These are phyloP conservation scores for Argynnis bischoffii DNA, from an alignment of 2,888 invertebrate genomes.

Conservation along the genomic window DNA sequence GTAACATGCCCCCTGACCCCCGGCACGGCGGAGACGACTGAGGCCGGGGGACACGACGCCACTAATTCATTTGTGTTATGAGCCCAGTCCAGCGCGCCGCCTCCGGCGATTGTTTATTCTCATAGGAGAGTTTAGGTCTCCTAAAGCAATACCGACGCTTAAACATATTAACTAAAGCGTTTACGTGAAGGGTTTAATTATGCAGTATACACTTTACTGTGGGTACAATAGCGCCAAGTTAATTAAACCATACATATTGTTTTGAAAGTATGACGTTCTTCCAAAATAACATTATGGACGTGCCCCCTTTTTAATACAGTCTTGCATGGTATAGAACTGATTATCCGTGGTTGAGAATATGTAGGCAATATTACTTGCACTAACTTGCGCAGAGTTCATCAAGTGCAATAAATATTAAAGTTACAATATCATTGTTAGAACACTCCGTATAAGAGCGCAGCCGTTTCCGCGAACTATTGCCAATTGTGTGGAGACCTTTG, in stretches of 20 bases:
- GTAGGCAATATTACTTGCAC: conserved; percentile 52
- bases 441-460: conserved; percentile 63
- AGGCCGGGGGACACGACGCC: conserved; percentile 52
- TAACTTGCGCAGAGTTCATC: conserved; percentile 67
- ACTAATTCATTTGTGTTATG: conserved; percentile 78
- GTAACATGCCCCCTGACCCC: conserved; percentile 51
- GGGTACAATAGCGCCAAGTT: conserved; percentile 72
- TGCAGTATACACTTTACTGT: conserved; percentile 71
- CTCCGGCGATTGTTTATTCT: conserved; percentile 73
- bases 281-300: conserved; percentile 66
- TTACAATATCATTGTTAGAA: conserved; percentile 77
- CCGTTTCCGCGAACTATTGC: conserved; percentile 71
- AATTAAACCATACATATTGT: conserved; percentile 77
- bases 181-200: conserved; percentile 78
- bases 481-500: conserved; percentile 74
- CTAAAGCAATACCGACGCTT: conserved; percentile 77
- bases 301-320: conserved; percentile 63
- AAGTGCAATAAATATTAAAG: conserved; percentile 81
- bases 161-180: conserved; percentile 79
- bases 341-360: conserved; percentile 38
- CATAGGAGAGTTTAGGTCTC: conserved; percentile 80
- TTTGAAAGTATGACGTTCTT: conserved; percentile 67
- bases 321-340: conserved; percentile 35
- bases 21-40: conserved; percentile 36
- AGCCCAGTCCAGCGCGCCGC: conserved; percentile 62